Evolutionary conservation across 2,888 invertebrate species (phyloP).

Genomic region (Monochamus alternatus): DNA sequence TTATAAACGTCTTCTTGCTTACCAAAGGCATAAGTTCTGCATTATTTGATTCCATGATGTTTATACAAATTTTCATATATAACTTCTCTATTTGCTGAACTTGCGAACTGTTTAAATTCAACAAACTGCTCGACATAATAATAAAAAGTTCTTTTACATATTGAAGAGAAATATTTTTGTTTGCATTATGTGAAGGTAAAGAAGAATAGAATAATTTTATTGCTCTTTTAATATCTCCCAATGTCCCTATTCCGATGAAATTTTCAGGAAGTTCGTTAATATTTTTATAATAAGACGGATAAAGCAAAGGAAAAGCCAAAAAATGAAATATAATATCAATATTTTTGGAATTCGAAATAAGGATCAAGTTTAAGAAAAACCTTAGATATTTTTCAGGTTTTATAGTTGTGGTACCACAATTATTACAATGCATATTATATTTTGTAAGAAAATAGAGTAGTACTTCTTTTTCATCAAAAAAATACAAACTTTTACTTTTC

Average conservation of each 20-base stretch:
- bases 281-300: constrained; percentile 47
- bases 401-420: constrained; percentile 39
- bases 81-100: constrained; percentile 55
- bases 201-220: constrained; percentile 53
- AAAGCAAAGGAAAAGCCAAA: constrained; percentile 56
- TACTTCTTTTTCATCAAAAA: constrained; percentile 53
- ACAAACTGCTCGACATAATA: constrained; percentile 57
- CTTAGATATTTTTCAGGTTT: constrained; percentile 42
- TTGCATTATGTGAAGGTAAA: constrained; percentile 49
- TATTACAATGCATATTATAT: constrained; percentile 49
- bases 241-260: constrained; percentile 53
- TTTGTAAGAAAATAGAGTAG: constrained; percentile 50
- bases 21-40: constrained; percentile 49
- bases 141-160: constrained; percentile 53
- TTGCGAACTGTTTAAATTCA: constrained; percentile 52
- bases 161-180: constrained; percentile 48
- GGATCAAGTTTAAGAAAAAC: constrained; percentile 55
- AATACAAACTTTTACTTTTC: constrained; percentile 42
- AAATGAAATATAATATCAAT: constrained; percentile 60
- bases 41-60: constrained; percentile 45
- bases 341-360: constrained; percentile 56
- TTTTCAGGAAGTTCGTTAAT: constrained; percentile 54
- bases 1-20: constrained; percentile 39
- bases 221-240: constrained; percentile 50
- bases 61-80: constrained; percentile 56